Conservation (phyloP, 2,797 vertebrate species). For the Centropyge bicolor region DNA sequence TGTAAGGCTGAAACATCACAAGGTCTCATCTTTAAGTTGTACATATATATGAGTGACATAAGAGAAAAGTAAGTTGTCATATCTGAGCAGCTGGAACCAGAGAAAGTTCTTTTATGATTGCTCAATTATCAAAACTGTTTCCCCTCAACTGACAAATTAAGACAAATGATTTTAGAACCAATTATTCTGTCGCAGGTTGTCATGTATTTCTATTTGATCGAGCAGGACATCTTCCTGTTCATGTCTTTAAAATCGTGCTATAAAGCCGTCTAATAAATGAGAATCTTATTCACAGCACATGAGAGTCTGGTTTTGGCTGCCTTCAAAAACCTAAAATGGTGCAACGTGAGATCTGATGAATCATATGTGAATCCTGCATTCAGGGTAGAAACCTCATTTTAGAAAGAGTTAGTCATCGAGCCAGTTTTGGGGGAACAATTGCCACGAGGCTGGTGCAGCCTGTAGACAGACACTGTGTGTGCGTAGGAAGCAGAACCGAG, state of each 20-base stretch:
- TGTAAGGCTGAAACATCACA: neutral
- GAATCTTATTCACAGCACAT: slow-evolving; percentile 32
- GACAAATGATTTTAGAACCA: neutral
- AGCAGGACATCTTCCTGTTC: neutral
- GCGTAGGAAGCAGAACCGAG: slow-evolving; percentile 53
- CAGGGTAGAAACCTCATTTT: slow-evolving; percentile 42
- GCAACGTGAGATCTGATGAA: slow-evolving; percentile 53
- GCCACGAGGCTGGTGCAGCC: slow-evolving; percentile 44
- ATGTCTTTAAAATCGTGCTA: slow-evolving; percentile 22
- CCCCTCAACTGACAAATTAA: neutral
- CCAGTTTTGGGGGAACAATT: slow-evolving; percentile 48
- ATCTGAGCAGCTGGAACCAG: neutral
- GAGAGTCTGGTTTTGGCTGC: slow-evolving; percentile 35
- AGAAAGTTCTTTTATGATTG: neutral
- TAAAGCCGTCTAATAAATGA: slow-evolving; percentile 30
- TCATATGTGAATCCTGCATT: slow-evolving; percentile 58
- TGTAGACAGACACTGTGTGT: slow-evolving; percentile 29
- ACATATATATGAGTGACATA: too few relatives aligned
- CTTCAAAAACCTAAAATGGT: slow-evolving; percentile 25
- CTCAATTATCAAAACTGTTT: neutral
- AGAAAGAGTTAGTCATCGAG: slow-evolving; percentile 63
- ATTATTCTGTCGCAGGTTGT: neutral
- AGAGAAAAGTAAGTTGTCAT: neutral
- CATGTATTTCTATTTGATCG: neutral
- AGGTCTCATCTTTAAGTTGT: neutral